Evolutionary conservation across 2,888 invertebrate genomes (phyloP), one percentile per base, ranked within the genome.

Genomic region (Chalcis sispes): DNA sequence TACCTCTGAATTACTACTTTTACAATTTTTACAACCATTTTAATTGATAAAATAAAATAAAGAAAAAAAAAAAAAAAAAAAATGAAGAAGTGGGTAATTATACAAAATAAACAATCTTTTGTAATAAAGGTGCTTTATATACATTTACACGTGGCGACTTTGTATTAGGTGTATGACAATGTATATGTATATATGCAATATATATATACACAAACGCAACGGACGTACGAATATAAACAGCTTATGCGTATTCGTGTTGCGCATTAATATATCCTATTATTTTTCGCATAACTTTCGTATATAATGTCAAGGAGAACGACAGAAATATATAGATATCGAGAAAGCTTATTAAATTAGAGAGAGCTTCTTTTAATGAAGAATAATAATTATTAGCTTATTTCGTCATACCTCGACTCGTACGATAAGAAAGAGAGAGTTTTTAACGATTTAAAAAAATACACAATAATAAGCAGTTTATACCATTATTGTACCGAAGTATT

Each of bases 41-140:
- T 36, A 36, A 36, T 36, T 36, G 4, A 36, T 36, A 7, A 46
- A 36, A 65, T 15, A 54, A 42, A n/a, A 56, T n/a, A 46, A 29
- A 48, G 18, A 42, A 42, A 29, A 40, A n/a, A 54, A 59, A 36
- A 20, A 46, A 15, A 15, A 18, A 72, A 42, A n/a, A 15, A 29
- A 50, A 32, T 50, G 46, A n/a, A 29, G n/a, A 66, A 58, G 27
- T 29, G 25, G 25, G 52, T n/a, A 69, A 69, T 25, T 20, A 25
- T 48, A 27, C 42, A 52, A 58, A 52, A 40, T 56, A 66, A 48
- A 73, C 50, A 72, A 61, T 75, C 80, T 83, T 84, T 83, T 83
- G 79, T 84, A 85, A 83, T 83, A 81, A 85, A 83, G 86, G 85
- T 86, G 86, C 86, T 86, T 85, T 85, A 81, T 80, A 81, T 62